These are phyloP conservation scores for Goniozus legneri DNA, from an alignment of 1,140 invertebrate genomes.

Conservation along the genomic window DNA sequence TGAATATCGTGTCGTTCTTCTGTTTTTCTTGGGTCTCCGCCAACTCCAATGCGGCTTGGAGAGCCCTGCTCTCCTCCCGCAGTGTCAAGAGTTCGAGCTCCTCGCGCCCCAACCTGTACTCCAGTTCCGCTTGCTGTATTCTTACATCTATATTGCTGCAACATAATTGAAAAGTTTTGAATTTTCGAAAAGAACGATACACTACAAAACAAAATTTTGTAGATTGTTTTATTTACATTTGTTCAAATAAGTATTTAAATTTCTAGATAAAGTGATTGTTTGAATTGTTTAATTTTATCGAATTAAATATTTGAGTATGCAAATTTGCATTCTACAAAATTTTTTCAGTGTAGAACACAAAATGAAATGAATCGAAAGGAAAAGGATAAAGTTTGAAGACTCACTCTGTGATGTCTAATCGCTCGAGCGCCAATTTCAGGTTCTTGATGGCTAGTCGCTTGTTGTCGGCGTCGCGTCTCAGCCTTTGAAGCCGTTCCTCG, in stretches of 20 bases:
- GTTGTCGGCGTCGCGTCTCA: constrained; percentile 68
- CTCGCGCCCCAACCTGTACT: constrained; percentile 82
- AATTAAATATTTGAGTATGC: too few relatives aligned
- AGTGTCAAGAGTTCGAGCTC: constrained; percentile 81
- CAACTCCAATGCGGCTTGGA: constrained; percentile 75
- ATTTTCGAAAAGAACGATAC: too few relatives aligned
- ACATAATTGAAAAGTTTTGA: too few relatives aligned
- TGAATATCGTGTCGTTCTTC: constrained; percentile 62
- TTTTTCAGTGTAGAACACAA: too few relatives aligned
- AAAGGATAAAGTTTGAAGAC: constrained; percentile 38
- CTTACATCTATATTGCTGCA: constrained; percentile 83
- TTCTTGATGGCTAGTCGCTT: constrained; percentile 72
- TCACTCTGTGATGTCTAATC: constrained; percentile 78
- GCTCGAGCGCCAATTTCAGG: constrained; percentile 69
- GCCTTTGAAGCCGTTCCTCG: constrained; percentile 64
- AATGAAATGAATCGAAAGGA: too few relatives aligned
- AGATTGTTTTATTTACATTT: too few relatives aligned
- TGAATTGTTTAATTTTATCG: too few relatives aligned
- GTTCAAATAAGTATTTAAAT: too few relatives aligned
- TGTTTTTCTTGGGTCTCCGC: constrained; percentile 55
- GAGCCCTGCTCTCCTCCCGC: constrained; percentile 75
- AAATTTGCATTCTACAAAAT: too few relatives aligned
- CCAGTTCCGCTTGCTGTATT: constrained; percentile 84
- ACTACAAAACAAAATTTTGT: too few relatives aligned
- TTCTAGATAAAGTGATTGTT: too few relatives aligned